Evolutionary conservation across 2,797 vertebrate genomes (phyloP), one percentile per base, ranked within the genome.

Genomic region (Siniperca obscura): DNA sequence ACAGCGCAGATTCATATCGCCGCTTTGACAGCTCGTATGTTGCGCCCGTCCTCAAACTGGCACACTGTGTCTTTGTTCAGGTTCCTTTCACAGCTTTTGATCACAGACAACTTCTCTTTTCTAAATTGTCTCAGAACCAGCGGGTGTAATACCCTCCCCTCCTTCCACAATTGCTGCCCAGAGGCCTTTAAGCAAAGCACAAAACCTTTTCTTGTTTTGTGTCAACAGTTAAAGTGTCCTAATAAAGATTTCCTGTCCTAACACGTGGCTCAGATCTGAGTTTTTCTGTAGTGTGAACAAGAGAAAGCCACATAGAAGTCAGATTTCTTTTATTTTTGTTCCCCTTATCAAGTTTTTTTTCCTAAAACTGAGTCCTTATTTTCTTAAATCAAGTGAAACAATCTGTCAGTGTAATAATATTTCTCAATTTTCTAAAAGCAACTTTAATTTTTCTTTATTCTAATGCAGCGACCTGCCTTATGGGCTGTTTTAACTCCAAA

Each of bases 1-100:
- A 95, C 93, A 81, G 90, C 75, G 36, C 86, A 93, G 94, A 95
- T 95, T 93, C 93, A 94, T 95, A 94, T 93, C 92, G 84, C 84
- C 70, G 72, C 25, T 88, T 80, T 92, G 92, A 93, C 87, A 89
- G 91, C 89, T 91, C 89, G 89, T 89, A 87, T 80, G 94, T 89
- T 74, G 91, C 65, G 72, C 62, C 82, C 74, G 76, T 77, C 86
- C 80, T 89, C 82, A 62, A 86, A 90, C 86, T 69, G 82, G 80
- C 84, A 81, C 79, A 14, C 80, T 19, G 83, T 7, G 78, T 80
- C 83, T 89, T 83, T 84, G 86, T 81, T 90, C 89, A 89, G 91
- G 89, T 92, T 80, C 62, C 70, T 77, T 42, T 82, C 76, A 11
- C 14, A 7, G 73, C 76, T 69, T 85, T 82, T 88, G 82, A 85